Evolutionary conservation across 2,888 invertebrate species (phyloP), one percentile per base, ranked within the genome.

Genomic region (Synergus itoensis): DNA sequence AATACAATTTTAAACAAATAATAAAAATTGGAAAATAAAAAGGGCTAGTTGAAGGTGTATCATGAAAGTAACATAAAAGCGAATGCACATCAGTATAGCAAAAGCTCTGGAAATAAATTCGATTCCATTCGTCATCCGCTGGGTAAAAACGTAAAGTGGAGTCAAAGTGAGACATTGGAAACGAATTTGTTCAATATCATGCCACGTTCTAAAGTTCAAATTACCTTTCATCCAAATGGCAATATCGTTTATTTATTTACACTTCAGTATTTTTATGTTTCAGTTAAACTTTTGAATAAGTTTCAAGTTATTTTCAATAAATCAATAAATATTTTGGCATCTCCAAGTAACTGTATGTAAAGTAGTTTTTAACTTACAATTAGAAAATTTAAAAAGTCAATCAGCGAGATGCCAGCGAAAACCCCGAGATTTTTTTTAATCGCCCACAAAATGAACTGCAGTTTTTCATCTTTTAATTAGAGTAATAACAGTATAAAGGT

Each of bases 141-240:
- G 5, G 11, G 21, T 43, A 18, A 67, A 67, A 45, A 43, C 41
- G 67, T 67, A 67, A 67, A 67, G 43, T 43, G 18, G 18, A 69
- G 48, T 69, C 14, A 45, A 45, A 69, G 45, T 69, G 45, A 28
- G 45, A 21, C 48, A 45, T 69, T 69, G 45, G 16, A 69, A 48
- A 69, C 48, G 16, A 69, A 69, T 48, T 69, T 48, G 69, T 69
- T 48, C 45, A 48, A 69, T 69, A 45, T 48, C 48, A 69, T 69
- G 28, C 11, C 48, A 69, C 48, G 28, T 28, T 45, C 48, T 28
- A 36, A 48, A 48, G 28, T 45, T 48, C 28, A 36, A 48, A 69
- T 45, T 21, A 16, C 16, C 16, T 16, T 65, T 11, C 45, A 8
- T n/a, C 28, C 45, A 9, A 48, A 4, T 69, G 2, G 28, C 28